These are phyloP conservation scores for Coleophora deauratella DNA, from an alignment of 2,888 invertebrate species.

Conservation along the genomic window DNA sequence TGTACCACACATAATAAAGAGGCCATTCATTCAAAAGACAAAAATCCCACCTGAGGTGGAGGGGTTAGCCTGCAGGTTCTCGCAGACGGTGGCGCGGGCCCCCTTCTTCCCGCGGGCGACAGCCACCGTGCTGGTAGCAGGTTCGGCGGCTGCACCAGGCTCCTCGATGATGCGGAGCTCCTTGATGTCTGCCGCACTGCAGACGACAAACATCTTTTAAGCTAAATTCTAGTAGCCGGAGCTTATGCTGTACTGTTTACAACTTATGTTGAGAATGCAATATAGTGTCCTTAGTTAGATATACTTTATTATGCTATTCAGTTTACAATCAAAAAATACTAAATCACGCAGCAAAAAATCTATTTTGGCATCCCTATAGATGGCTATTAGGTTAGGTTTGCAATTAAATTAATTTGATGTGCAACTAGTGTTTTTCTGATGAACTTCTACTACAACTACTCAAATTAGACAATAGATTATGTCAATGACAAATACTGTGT, in stretches of 20 bases:
- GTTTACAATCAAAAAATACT: too few species aligned
- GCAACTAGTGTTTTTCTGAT: too few species aligned
- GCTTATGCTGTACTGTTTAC: too few species aligned
- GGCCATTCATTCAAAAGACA: too few species aligned
- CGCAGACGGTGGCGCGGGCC: constrained; percentile 53
- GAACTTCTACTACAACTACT: too few species aligned
- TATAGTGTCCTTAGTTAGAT: background rate
- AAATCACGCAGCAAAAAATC: too few species aligned
- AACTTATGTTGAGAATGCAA: background rate
- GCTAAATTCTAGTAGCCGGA: background rate
- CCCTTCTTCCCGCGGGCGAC: constrained; percentile 45
- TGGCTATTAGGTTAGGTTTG: too few species aligned
- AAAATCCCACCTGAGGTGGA: constrained; percentile 41
- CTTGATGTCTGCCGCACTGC: constrained; percentile 81
- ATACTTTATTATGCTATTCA: background rate
- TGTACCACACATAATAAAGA: too few species aligned
- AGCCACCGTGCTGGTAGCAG: constrained; percentile 55
- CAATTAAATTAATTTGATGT: too few species aligned
- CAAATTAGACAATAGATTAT: too few species aligned
- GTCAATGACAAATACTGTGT: too few species aligned
- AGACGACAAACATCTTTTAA: background rate
- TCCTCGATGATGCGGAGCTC: constrained; percentile 84
- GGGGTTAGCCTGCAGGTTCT: constrained; percentile 51
- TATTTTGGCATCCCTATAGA: too few species aligned
- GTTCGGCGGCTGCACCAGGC: constrained; percentile 48